A percentile compares a stretch with the other conserved stretches of the same genome.
Conservation (phyloP, 2,888 invertebrate species). For the Ctena decussata region DNA sequence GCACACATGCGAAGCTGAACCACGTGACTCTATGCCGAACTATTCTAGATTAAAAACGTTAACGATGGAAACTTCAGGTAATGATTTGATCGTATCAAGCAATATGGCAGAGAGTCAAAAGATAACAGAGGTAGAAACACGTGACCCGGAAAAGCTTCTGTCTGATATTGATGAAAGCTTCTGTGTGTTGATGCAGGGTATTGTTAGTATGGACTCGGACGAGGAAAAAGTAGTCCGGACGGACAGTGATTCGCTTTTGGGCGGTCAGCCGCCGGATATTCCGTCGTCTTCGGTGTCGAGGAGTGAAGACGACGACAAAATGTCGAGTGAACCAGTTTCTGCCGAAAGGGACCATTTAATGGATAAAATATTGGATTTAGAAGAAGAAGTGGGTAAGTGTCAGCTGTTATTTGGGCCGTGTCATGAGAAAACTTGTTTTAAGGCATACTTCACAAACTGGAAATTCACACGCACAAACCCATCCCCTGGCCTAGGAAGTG, state of each 20-base stretch:
- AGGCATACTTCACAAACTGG: no score
- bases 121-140: slow-evolving; percentile 23
- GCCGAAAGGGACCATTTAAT: slow-evolving; percentile 86
- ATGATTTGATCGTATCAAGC: slow-evolving; percentile 8
- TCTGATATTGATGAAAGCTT: slow-evolving; percentile 54
- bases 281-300: background rate
- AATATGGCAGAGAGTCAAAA: slow-evolving; percentile 9
- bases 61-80: background rate
- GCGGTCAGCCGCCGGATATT: slow-evolving; percentile 14
- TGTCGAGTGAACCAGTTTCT: background rate
- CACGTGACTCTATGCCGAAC: background rate
- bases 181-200: slow-evolving; percentile 52
- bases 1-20: background rate
- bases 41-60: slow-evolving; percentile 1
- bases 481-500: no score
- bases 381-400: slow-evolving; percentile 92
- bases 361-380: slow-evolving; percentile 95
- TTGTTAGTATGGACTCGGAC: slow-evolving; percentile 89
- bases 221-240: slow-evolving; percentile 79
- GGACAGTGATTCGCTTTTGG: slow-evolving; percentile 34
- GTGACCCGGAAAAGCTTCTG: slow-evolving; percentile 53
- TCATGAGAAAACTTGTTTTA: no score
- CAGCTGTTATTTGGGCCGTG: no score
- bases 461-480: no score
- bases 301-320: slow-evolving; percentile 9